Evolutionary conservation across 1,140 invertebrate genomes (phyloP).

Genomic region (Oscheius sp.): DNA sequence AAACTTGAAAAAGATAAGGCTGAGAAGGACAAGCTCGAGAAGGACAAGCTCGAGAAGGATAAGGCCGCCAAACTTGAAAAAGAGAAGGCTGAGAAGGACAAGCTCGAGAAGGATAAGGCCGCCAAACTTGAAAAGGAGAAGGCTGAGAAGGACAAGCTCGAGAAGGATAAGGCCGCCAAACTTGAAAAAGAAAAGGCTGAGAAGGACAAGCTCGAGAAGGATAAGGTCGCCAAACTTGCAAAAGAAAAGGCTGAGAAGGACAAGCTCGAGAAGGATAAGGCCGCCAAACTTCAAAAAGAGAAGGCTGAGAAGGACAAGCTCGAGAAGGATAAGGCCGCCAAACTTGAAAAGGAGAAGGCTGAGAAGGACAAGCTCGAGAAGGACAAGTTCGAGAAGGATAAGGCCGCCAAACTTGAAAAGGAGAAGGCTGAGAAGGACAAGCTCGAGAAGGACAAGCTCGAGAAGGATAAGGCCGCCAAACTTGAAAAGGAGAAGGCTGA

Average conservation of each 20-base stretch:
- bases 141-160: not conserved
- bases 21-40: constrained; percentile 1
- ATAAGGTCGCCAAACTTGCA: constrained; percentile 7
- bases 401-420: not conserved
- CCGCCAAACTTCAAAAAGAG: not conserved
- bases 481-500: not conserved
- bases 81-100: not conserved
- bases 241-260: constrained; percentile 4
- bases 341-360: not conserved
- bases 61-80: not conserved
- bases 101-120: constrained; percentile 1
- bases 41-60: not conserved
- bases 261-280: not conserved
- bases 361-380: not conserved
- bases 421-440: not conserved
- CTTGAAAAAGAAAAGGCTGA: not conserved
- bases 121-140: constrained; percentile 17
- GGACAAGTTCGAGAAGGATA: not conserved
- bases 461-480: constrained; percentile 1
- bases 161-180: constrained; percentile 8
- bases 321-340: not conserved
- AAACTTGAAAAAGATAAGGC: not conserved
- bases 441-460: not conserved
- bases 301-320: not conserved
- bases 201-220: not conserved